Percentiles rank a stretch among this genome's conserved stretches.
Evolutionary conservation across 1,140 invertebrate species (phyloP).

Genomic region (Scylla paramamosain): DNA sequence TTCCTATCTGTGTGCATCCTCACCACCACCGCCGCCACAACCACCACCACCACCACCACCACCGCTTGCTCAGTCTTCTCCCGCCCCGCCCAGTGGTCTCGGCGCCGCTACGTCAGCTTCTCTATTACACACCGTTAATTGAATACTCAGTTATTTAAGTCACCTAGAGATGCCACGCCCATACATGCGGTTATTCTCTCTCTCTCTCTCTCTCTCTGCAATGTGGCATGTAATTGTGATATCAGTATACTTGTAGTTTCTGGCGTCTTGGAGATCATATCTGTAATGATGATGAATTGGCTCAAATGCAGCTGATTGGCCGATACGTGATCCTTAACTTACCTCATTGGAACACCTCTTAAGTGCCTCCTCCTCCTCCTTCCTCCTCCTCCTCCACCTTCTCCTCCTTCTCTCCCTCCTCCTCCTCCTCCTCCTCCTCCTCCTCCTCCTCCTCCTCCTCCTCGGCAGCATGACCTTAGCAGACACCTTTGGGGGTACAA

Average conservation of each 20-base stretch:
- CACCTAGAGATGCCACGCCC: neutral
- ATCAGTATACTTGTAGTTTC: too few relatives aligned
- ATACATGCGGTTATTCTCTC: neutral
- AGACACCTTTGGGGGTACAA: too few relatives aligned
- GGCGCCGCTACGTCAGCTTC: neutral
- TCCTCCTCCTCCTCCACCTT: too few relatives aligned
- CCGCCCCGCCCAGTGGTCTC: neutral
- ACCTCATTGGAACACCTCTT: too few relatives aligned
- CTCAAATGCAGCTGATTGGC: too few relatives aligned
- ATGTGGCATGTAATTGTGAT: too few relatives aligned
- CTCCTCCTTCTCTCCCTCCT: too few relatives aligned
- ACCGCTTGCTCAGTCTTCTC: neutral
- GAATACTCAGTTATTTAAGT: neutral
- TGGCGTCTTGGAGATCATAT: too few relatives aligned
- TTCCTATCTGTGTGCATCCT: neutral
- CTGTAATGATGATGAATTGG: too few relatives aligned
- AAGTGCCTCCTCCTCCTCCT: neutral
- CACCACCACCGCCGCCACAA: neutral
- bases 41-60: neutral
- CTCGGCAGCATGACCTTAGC: neutral
- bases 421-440: neutral
- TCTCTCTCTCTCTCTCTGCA: neutral
- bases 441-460: neutral
- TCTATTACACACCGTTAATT: neutral
- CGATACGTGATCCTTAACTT: too few relatives aligned